Percentiles rank a stretch among this genome's conserved stretches.
Conservation (phyloP, 2,888 invertebrate species). For the Drosophila nr. perissopoda region DNA sequence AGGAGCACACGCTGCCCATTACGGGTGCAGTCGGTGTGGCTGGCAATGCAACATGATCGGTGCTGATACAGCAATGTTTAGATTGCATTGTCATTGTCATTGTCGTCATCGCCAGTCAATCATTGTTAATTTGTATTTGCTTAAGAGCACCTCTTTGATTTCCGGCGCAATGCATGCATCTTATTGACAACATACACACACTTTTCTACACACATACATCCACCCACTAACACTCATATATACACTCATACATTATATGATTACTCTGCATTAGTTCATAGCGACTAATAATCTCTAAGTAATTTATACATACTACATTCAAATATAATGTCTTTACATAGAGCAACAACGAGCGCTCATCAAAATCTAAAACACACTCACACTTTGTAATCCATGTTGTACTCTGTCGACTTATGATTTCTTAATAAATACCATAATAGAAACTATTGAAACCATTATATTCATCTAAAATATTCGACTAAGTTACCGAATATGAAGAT, state of each 20-base stretch:
- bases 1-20: conserved; percentile 44
- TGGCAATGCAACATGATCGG: conserved; percentile 76
- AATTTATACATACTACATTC: conserved; percentile 63
- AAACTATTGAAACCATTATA: conserved; percentile 22
- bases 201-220: conserved; percentile 16
- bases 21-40: conserved; percentile 33
- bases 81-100: conserved; percentile 28
- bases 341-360: conserved; percentile 41
- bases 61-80: conserved; percentile 38
- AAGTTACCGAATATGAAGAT: not conserved
- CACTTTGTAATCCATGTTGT: conserved; percentile 63
- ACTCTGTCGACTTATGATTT: conserved; percentile 75
- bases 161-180: conserved; percentile 34
- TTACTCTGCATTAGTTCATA: conserved; percentile 69
- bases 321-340: conserved; percentile 59
- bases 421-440: conserved; percentile 68
- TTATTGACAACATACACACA: conserved; percentile 33
- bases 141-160: conserved; percentile 44
- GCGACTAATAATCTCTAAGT: conserved; percentile 75
- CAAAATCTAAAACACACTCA: conserved; percentile 35
- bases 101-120: conserved; percentile 50
- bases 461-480: not conserved
- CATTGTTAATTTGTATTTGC: conserved; percentile 69
- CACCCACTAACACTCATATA: conserved; percentile 23
- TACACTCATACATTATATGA: conserved; percentile 29